Conservation (phyloP, 2,113 vertebrate species). For the Coracopsis vasa region DNA sequence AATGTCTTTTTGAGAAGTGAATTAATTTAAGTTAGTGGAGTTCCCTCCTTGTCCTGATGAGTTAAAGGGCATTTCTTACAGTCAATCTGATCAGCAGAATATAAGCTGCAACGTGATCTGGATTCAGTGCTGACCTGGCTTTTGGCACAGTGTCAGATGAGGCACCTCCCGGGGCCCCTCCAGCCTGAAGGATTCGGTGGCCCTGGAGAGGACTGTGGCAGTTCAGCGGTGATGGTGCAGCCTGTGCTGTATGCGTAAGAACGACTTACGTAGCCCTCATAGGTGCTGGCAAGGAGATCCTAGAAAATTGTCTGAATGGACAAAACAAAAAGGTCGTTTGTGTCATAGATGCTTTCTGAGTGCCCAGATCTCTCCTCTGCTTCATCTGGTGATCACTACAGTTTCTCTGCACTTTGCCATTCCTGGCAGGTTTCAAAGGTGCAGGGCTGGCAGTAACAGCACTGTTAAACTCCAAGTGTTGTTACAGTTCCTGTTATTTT, state of each 20-base stretch:
- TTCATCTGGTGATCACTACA: background rate
- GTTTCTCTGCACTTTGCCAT: background rate
- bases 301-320: background rate
- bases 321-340: background rate
- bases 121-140: background rate
- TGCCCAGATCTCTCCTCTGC: background rate
- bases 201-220: background rate
- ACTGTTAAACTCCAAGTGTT: background rate
- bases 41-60: background rate
- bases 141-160: accelerated
- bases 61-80: background rate
- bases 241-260: background rate
- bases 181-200: background rate
- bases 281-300: background rate
- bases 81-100: background rate
- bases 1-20: background rate
- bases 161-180: background rate
- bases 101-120: background rate
- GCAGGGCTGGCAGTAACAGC: background rate
- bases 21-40: background rate
- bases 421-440: background rate
- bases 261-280: background rate
- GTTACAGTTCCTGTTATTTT: background rate
- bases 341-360: background rate
- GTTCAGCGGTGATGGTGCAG: background rate